phyloP scores from a whole-genome alignment of 2,113 vertebrate species.

The Balaeniceps rex region DNA sequence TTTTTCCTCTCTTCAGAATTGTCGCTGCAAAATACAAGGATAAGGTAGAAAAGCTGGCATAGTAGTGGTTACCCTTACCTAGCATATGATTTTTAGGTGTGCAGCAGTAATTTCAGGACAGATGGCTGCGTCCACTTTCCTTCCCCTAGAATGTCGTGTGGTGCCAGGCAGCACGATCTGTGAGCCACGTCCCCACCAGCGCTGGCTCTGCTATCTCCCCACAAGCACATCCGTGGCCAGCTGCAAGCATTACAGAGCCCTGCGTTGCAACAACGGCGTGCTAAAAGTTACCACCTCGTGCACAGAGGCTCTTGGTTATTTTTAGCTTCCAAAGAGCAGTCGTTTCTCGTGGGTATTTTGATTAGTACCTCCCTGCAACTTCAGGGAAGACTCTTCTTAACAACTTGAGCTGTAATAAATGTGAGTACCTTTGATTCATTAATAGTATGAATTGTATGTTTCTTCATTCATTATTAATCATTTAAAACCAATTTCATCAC shows the following conservation, averaged over 20 bases:
- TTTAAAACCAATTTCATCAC: not conserved
- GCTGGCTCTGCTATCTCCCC: not conserved
- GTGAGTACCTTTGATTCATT: slow-evolving; percentile 13
- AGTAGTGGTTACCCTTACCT: not conserved
- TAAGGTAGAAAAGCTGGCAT: not conserved
- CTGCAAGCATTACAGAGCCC: not conserved
- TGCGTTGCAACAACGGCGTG: fast-evolving
- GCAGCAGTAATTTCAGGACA: not conserved
- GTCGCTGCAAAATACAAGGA: not conserved
- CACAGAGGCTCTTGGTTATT: not conserved
- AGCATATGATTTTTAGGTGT: not conserved
- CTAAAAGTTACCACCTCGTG: not conserved
- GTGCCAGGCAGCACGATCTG: not conserved
- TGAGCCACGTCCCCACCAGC: not conserved
- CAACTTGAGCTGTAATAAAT: not conserved
- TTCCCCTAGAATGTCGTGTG: not conserved
- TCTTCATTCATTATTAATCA: not conserved
- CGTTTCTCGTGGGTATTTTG: not conserved
- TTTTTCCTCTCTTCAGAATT: not conserved
- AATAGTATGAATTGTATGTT: not conserved
- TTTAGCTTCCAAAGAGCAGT: not conserved
- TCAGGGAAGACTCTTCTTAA: not conserved
- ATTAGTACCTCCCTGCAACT: not conserved
- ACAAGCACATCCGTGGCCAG: not conserved
- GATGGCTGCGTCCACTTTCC: not conserved